Evolutionary conservation across 1,140 invertebrate genomes (phyloP).

Genomic region (Araneus ventricosus): DNA sequence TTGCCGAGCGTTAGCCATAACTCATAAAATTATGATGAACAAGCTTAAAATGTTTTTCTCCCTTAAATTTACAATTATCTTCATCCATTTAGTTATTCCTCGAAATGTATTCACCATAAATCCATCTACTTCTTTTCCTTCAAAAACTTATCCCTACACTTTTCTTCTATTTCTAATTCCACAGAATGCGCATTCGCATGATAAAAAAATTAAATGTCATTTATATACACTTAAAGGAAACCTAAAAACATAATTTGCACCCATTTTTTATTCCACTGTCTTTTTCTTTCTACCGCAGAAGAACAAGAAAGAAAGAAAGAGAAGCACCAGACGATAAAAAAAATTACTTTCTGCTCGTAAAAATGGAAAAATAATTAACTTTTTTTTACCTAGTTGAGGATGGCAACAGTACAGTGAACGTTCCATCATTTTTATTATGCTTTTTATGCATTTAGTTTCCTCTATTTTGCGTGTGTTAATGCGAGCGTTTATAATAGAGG

Average conservation of each 20-base stretch:
- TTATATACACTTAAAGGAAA: constrained; percentile 70
- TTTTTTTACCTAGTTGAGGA: constrained; percentile 65
- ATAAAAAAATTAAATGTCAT: constrained; percentile 68
- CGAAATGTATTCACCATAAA: constrained; percentile 14
- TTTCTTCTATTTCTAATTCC: constrained; percentile 51
- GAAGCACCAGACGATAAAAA: constrained; percentile 16
- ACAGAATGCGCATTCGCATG: neutral
- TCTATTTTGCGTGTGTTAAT: constrained; percentile 61
- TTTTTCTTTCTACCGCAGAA: neutral
- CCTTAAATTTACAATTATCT: constrained; percentile 42
- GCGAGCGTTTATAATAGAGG: constrained; percentile 71
- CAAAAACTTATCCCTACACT: neutral
- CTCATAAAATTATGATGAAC: constrained; percentile 60
- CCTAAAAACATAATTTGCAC: constrained; percentile 72
- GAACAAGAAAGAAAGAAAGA: constrained; percentile 30
- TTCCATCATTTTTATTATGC: constrained; percentile 73
- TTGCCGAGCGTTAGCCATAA: neutral
- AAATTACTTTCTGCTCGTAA: constrained; percentile 56
- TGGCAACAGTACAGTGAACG: constrained; percentile 55
- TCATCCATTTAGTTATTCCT: constrained; percentile 40
- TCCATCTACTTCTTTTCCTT: neutral
- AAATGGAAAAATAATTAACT: constrained; percentile 75
- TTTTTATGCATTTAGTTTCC: constrained; percentile 64
- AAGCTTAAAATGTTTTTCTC: constrained; percentile 41
- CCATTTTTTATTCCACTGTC: constrained; percentile 27